Conservation (phyloP, 2,797 vertebrate genomes). For the Takifugu ocellatus region DNA sequence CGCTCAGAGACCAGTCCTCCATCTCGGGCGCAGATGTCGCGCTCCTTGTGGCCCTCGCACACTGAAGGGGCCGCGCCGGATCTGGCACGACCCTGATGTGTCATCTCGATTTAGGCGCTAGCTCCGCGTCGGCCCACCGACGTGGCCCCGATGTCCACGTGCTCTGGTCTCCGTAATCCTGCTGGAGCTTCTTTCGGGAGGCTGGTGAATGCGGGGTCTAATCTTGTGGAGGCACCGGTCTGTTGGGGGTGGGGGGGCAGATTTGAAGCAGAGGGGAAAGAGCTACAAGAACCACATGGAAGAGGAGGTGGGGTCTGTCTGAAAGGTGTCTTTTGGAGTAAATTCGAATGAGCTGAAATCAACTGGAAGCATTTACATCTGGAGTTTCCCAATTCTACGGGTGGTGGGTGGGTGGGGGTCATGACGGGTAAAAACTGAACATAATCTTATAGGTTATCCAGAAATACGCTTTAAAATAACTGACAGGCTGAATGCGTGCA, state of each 20-base stretch:
- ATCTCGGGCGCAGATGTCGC: slow-evolving; percentile 55
- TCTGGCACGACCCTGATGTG: slow-evolving; percentile 71
- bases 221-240: slow-evolving; percentile 64
- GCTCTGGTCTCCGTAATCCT: slow-evolving; percentile 56
- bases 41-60: slow-evolving; percentile 69
- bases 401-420: no score
- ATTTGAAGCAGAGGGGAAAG: slow-evolving; percentile 55
- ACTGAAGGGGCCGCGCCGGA: slow-evolving; percentile 52
- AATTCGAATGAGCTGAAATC: slow-evolving; percentile 44
- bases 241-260: slow-evolving; percentile 56
- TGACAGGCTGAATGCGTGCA: slow-evolving; percentile 31
- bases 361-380: slow-evolving; percentile 33
- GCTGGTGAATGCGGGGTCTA: slow-evolving; percentile 61
- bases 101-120: slow-evolving; percentile 66
- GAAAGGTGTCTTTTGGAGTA: slow-evolving; percentile 32
- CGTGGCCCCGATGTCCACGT: slow-evolving; percentile 22
- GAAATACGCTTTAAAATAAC: slow-evolving; percentile 29
- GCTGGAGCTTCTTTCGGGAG: slow-evolving; percentile 61
- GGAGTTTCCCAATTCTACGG: no score
- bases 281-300: slow-evolving; percentile 19
- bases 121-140: slow-evolving; percentile 39
- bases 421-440: background rate
- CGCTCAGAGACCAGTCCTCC: slow-evolving; percentile 41
- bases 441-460: slow-evolving; percentile 15
- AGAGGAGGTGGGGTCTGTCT: slow-evolving; percentile 12